Percentiles rank a stretch among this genome's conserved stretches.
These are phyloP conservation scores for Acleris cristana DNA, from an alignment of 2,888 invertebrate genomes.

Conservation along the genomic window DNA sequence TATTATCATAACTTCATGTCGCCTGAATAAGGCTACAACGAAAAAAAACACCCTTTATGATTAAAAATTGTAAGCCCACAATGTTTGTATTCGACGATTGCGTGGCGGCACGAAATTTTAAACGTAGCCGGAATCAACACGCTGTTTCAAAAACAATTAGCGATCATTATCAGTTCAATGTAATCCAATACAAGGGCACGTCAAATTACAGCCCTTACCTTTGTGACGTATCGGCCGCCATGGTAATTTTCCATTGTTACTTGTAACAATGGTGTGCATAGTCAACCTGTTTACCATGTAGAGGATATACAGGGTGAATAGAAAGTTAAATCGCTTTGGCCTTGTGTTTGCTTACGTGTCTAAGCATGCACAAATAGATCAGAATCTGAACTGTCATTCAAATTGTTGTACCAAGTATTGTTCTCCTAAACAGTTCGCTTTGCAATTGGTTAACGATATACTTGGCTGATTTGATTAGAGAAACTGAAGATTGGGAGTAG, in stretches of 20 bases:
- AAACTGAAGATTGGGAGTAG: no score
- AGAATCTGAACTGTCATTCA: no score
- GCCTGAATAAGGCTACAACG: neutral
- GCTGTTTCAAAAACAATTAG: conserved; percentile 20
- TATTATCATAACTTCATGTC: no score
- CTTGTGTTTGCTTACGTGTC: no score
- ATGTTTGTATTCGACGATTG: conserved; percentile 2
- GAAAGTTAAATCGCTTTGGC: neutral
- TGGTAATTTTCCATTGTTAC: conserved; percentile 10
- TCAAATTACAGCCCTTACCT: conserved; percentile 14
- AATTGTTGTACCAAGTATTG: no score
- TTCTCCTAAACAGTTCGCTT: no score
- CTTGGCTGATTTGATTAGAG: no score
- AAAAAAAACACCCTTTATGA: neutral
- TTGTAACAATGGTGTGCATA: neutral
- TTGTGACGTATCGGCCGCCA: neutral
- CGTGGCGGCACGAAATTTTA: conserved; percentile 1
- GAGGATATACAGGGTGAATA: neutral
- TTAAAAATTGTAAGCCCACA: neutral
- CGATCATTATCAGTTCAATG: conserved; percentile 14
- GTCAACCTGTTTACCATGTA: neutral
- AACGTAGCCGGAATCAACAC: conserved; percentile 11
- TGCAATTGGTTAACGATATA: no score
- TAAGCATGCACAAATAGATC: no score
- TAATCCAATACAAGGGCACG: conserved; percentile 16